Evolutionary conservation across 2,797 vertebrate genomes (phyloP).

Genomic region (Xiphorhynchus erythropygius): DNA sequence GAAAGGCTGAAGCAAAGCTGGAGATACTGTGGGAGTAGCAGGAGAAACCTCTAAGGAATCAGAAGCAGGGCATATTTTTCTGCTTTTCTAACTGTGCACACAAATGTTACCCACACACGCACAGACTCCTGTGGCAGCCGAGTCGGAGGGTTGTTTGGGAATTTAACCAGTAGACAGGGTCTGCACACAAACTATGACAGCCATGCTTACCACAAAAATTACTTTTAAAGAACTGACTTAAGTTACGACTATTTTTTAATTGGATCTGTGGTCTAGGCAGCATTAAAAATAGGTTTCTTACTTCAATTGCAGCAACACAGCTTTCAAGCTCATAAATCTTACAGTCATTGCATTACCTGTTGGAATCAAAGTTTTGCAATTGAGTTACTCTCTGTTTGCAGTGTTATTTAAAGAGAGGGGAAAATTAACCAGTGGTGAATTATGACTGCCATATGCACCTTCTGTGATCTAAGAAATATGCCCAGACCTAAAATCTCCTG

Average conservation of each 20-base stretch:
- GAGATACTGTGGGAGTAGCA: neutral
- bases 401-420: rapidly evolving
- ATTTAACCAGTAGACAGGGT: neutral
- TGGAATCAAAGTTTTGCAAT: slow-evolving; percentile 24
- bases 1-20: neutral
- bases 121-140: neutral
- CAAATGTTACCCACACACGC: rapidly evolving
- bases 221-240: neutral
- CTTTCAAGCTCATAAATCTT: slow-evolving; percentile 3
- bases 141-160: neutral
- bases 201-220: neutral
- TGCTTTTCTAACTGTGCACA: neutral
- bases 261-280: neutral
- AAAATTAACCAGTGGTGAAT: neutral
- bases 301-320: neutral
- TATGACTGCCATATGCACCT: neutral
- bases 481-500: neutral
- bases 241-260: neutral
- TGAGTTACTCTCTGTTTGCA: neutral
- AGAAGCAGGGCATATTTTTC: neutral
- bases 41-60: neutral
- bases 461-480: neutral
- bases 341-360: neutral
- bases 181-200: neutral
- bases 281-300: neutral